These are phyloP conservation scores for Xenopus tropicalis DNA, from an alignment of 2,113 vertebrate species.

Conservation along the genomic window DNA sequence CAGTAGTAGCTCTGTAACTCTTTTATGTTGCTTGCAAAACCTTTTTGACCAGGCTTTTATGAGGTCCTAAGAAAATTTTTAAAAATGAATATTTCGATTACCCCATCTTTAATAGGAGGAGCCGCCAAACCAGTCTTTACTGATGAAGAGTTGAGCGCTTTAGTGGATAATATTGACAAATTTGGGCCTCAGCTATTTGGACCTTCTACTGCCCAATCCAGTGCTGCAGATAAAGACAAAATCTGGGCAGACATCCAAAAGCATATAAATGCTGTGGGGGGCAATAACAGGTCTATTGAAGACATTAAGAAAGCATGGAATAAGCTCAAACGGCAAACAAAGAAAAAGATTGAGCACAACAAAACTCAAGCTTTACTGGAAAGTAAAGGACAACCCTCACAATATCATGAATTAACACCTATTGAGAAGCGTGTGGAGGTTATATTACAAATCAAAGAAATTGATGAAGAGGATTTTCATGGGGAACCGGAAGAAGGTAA, in stretches of 20 bases:
- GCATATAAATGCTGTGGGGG: constrained; percentile 35
- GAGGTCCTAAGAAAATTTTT: constrained; percentile 8
- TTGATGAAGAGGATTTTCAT: constrained; percentile 21
- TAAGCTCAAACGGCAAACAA: constrained; percentile 28
- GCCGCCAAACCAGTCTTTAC: constrained; percentile 16
- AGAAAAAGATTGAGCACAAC: constrained; percentile 37
- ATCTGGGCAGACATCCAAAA: constrained; percentile 34
- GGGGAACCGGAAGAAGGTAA: constrained; percentile 41
- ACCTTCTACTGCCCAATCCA: constrained; percentile 3
- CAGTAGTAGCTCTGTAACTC: too few species aligned
- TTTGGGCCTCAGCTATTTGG: constrained; percentile 30
- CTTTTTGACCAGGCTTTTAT: neutral
- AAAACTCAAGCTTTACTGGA: constrained; percentile 25
- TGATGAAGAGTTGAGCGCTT: constrained; percentile 34
- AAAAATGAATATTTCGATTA: constrained; percentile 24
- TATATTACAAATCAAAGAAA: constrained; percentile 31
- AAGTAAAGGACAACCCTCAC: constrained; percentile 15
- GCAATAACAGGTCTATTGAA: constrained; percentile 34
- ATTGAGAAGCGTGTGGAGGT: constrained; percentile 36
- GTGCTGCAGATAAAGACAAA: constrained; percentile 34
- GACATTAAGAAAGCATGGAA: constrained; percentile 39
- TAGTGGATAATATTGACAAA: constrained; percentile 42
- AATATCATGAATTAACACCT: neutral
- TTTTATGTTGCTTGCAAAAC: neutral
- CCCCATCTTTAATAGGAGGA: constrained; percentile 35